These are phyloP conservation scores for Ophraella communa DNA, from an alignment of 2,888 invertebrate genomes.

Conservation along the genomic window DNA sequence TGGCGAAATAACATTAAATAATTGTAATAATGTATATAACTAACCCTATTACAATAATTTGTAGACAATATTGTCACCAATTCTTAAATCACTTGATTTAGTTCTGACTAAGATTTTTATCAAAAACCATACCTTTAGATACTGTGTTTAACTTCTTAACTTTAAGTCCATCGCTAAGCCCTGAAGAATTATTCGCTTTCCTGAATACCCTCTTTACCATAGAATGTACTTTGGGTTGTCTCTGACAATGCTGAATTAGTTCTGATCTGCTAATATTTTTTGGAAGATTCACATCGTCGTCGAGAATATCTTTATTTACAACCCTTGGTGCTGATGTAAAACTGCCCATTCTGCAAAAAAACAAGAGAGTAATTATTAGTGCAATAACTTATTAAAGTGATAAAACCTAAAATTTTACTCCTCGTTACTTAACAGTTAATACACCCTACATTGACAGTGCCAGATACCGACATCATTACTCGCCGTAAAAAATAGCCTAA, in stretches of 20 bases:
- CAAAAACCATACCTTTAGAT: constrained; percentile 62
- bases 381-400: too few relatives aligned
- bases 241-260: constrained; percentile 64
- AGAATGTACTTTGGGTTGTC: constrained; percentile 58
- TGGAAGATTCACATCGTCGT: constrained; percentile 64
- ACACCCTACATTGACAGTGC: too few relatives aligned
- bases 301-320: constrained; percentile 68
- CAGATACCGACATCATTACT: too few relatives aligned
- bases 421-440: too few relatives aligned
- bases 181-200: constrained; percentile 39
- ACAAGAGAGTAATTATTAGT: background rate
- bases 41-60: too few relatives aligned
- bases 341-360: constrained; percentile 71
- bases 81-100: too few relatives aligned
- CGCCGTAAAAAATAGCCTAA: too few relatives aligned
- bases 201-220: constrained; percentile 59
- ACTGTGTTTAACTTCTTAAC: constrained; percentile 60
- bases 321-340: constrained; percentile 73
- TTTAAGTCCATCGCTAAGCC: constrained; percentile 49
- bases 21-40: too few relatives aligned
- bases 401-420: too few relatives aligned
- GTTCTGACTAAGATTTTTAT: too few relatives aligned
- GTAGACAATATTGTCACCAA: too few relatives aligned
- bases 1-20: too few relatives aligned
- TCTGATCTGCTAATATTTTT: constrained; percentile 61